Evolutionary conservation across 1,140 invertebrate species (phyloP), one percentile per base, ranked within the genome.

Genomic region (Cotesia chilonis): DNA sequence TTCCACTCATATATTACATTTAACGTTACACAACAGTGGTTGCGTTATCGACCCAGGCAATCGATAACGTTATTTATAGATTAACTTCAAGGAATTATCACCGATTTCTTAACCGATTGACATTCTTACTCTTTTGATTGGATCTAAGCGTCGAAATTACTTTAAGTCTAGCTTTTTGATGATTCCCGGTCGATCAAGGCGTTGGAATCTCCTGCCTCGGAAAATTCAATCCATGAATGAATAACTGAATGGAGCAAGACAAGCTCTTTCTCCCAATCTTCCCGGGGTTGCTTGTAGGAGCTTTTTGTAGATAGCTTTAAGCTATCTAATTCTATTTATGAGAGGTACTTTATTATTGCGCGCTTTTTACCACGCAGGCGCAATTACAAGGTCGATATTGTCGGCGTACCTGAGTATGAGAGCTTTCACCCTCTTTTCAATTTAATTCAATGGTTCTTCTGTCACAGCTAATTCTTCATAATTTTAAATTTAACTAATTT

Each of bases 291-390:
- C 28, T 28, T 28, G 28, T 28, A 28, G 28, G 28, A 28, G 28
- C 28, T 28, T 28, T 28, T 28, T 28, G 28, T 28, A 28, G 28
- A 28, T 28, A 28, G 1, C 28, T 28, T 28, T 28, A 7, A 63
- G 60, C 12, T n/a, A n/a, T n/a, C 60, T 37, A n/a, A 28, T 55
- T 68, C 28, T 28, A 14, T 57, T 37, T 35, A 6, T 12, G 14
- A 20, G 41, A 67, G 9, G 12, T 52, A 52, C 59, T 38, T 28
- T 57, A 54, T 66, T 71, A 75, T 75, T 73, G 71, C 74, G 74
- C 74, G 74, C 74, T 75, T 75, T 75, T 75, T 75, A 57, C 41
- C 10, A 37, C 74, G 74, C 74, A 75, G 66, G 71, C 74, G 74
- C 69, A 73, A 41, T 73, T n/a, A 7, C n/a, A 37, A 61, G 68